Evolutionary conservation across 1,140 invertebrate genomes (phyloP), one percentile per base, ranked within the genome.

Genomic region (Frieseomelitta varia): DNA sequence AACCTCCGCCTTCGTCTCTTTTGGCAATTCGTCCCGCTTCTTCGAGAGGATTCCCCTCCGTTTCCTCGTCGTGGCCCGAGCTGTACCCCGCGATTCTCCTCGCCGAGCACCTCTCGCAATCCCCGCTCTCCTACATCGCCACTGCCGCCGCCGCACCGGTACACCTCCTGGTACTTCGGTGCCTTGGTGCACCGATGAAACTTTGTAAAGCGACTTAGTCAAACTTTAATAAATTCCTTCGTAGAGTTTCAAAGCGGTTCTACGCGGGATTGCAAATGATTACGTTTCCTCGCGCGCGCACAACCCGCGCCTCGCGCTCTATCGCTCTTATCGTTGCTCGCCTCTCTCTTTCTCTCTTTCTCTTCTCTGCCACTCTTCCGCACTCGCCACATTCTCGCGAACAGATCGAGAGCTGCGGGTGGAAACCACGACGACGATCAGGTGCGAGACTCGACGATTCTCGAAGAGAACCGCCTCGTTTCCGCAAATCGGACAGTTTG

Each of bases 191-290:
- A 80, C 85, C 84, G 84, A 76, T 77, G 88, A 93, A 94, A 93
- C 92, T 94, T 94, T 92, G 92, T 93, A 93, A 93, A 93, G 93
- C 93, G 92, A 93, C 92, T 94, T 93, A 92, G 88, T 92, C 90
- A 90, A 93, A 94, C 90, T 94, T 94, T 94, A 94, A 94, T 94
- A 94, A 94, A 94, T 94, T 94, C 93, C 93, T 93, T 91, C 91
- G 90, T 91, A 83, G 88, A 94, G 91, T 93, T 94, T 93, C 87
- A 92, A 92, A 93, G 91, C 90, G 89, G 92, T 93, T 92, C 90
- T 90, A 92, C 88, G 91, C 91, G 89, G 89, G 91, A 93, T 93
- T 92, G 92, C 92, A 92, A 93, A 93, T 92, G 91, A 92, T 93
- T 92, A 91, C 91, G 89, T 89, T 89, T 89, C 87, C 30, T 71